Conservation (phyloP, 2,888 invertebrate genomes). For the Ypsolopha scabrella region DNA sequence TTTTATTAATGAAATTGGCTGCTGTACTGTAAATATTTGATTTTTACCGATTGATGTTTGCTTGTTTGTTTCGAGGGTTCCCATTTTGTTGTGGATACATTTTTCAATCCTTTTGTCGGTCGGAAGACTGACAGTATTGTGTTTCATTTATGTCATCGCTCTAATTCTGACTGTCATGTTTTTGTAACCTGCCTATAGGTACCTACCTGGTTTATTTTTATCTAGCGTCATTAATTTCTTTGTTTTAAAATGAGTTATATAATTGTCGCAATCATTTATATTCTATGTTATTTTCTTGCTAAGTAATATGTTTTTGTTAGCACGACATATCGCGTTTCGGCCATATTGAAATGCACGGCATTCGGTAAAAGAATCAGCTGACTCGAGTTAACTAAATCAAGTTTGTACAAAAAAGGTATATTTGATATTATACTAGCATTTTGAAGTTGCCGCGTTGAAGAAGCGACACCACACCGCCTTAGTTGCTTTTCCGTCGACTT, state of each 20-base stretch:
- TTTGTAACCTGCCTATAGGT: background rate
- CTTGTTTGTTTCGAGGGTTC: conserved; percentile 3
- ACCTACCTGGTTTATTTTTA: background rate
- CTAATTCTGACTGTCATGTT: conserved; percentile 1
- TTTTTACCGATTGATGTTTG: conserved; percentile 2
- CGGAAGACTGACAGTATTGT: background rate
- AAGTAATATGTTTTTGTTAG: background rate
- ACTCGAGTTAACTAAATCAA: too few species aligned
- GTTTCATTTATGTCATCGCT: background rate
- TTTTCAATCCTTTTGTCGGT: background rate
- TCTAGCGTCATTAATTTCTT: background rate
- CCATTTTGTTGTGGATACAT: background rate
- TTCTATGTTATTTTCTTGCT: background rate
- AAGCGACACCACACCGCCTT: too few species aligned
- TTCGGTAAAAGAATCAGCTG: too few species aligned
- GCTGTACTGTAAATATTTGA: conserved; percentile 4
- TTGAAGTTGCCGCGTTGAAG: too few species aligned
- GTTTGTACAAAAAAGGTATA: too few species aligned
- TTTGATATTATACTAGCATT: too few species aligned
- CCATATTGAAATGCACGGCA: too few species aligned
- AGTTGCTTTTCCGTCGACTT: too few species aligned
- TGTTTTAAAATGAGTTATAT: background rate
- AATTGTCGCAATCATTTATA: conserved; percentile 1
- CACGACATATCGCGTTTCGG: background rate
- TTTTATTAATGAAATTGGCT: conserved; percentile 4